Base-by-base conservation (phyloP, 2,888 invertebrate genomes). In the Catonia carolina region DNA sequence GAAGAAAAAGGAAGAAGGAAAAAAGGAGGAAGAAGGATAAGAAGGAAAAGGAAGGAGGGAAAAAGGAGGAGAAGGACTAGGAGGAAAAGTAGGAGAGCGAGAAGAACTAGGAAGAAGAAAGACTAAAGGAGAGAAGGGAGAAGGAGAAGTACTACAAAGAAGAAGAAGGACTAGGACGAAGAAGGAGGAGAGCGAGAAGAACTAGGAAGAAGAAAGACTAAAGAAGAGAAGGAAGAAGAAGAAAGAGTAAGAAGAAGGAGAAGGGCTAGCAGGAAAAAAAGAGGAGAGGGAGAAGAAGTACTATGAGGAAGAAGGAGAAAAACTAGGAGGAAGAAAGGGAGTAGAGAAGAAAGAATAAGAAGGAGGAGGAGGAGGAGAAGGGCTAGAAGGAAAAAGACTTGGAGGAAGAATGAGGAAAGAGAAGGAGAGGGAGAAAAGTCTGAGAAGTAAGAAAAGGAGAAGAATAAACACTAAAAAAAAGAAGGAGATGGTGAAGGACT, bases 351-450 rank as follows among this genome's bases (percentile, higher is more conserved):
- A 41, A 14, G 7, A 14, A 14, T 10, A 20, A 5, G 22, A 22
- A 47, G 22, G 23, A 22, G 22, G 47, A 17, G 20, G 27, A 27
- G 27, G 23, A 48, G 23, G 27, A 27, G 27, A 27, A 22, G 23
- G 27, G 20, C 10, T 20, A 48, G 23, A 23, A 27, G 27, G 48
- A 48, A 27, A 18, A 14, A 48, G 48, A 22, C 8, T 15, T 17
- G 27, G 48, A 48, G 23, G 27, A 27, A 48, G 48, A 48, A 27
- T 15, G 20, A 48, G 48, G 14, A 14, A 23, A 27, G 27, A 27
- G 27, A 27, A 23, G 41, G 7, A 14, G 15, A 7, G 27, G 20
- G 27, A 14, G 10, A 3, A 14, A 20, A 17, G 18, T n/a, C 12
- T 5, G 45, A 45, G n/a, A n/a, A 27, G 14, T 20, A 48, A 14